phyloP scores from a whole-genome alignment of 2,113 vertebrate species.

The Tenebrosternarchus preto region DNA sequence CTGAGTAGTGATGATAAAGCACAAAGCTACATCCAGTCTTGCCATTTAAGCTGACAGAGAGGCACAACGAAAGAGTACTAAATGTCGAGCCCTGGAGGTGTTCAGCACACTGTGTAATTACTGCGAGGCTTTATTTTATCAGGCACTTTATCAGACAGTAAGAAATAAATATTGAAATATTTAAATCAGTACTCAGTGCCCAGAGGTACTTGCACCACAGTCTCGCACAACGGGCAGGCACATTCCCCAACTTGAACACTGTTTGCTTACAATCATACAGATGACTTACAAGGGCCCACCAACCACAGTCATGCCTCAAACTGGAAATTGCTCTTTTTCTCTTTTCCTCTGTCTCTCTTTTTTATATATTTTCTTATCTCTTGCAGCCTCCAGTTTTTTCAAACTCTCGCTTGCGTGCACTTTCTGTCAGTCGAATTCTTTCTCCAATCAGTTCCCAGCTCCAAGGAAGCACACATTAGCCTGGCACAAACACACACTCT shows the following conservation, averaged over 20 bases:
- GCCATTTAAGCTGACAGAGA: not conserved
- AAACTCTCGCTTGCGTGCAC: not conserved
- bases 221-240: no score
- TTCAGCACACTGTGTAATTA: no score
- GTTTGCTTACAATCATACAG: no score
- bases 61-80: not conserved
- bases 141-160: not conserved
- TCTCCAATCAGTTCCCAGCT: not conserved
- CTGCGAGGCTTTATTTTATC: no score
- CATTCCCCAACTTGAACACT: no score
- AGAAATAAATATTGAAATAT: no score
- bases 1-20: constrained; percentile 4
- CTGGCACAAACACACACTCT: not conserved
- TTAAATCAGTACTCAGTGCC: no score
- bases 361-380: not conserved
- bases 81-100: no score
- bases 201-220: no score
- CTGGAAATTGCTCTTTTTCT: not conserved
- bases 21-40: not conserved
- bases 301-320: not conserved
- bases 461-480: constrained; percentile 1
- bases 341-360: not conserved
- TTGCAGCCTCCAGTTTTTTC: not conserved
- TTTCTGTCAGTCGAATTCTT: no score
- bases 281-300: not conserved